phyloP scores from a whole-genome alignment of 2,113 vertebrate genomes.

The Tauraco erythrolophus region DNA sequence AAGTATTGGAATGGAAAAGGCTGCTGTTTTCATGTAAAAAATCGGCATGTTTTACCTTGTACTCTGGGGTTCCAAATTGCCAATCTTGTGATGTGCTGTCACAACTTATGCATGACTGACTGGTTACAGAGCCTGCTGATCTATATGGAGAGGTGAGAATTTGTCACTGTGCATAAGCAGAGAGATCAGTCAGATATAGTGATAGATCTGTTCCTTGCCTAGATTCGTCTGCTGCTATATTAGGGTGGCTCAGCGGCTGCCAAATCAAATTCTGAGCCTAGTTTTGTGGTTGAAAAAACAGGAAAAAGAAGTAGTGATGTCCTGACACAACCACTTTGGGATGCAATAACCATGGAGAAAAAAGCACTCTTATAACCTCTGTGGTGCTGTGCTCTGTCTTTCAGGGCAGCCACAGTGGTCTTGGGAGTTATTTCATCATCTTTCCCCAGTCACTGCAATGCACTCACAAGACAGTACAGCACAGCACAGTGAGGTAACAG shows the following conservation, averaged over 20 bases:
- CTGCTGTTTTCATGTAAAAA: slow-evolving; percentile 60
- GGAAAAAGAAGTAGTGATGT: slow-evolving; percentile 45
- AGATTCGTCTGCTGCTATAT: slow-evolving; percentile 76
- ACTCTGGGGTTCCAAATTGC: slow-evolving; percentile 68
- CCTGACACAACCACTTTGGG: slow-evolving; percentile 48
- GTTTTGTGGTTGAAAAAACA: slow-evolving; percentile 55
- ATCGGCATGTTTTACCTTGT: slow-evolving; percentile 64
- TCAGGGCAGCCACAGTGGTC: neutral
- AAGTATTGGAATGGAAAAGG: slow-evolving; percentile 22
- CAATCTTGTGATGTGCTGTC: slow-evolving; percentile 69
- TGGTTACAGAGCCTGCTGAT: slow-evolving; percentile 75
- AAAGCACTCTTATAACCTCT: slow-evolving; percentile 5
- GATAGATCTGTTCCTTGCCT: slow-evolving; percentile 80
- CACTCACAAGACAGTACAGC: neutral
- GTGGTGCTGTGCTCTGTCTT: neutral
- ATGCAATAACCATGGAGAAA: slow-evolving; percentile 11
- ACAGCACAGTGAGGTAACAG: neutral
- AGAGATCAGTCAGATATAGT: slow-evolving; percentile 79
- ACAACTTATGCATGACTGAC: slow-evolving; percentile 75
- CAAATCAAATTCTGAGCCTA: slow-evolving; percentile 73
- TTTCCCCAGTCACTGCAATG: neutral
- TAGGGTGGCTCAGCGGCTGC: slow-evolving; percentile 65
- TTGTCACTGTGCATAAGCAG: slow-evolving; percentile 80
- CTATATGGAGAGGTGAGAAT: slow-evolving; percentile 81
- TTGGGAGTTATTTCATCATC: neutral